These are phyloP conservation scores for Idaea straminata DNA, from an alignment of 2,888 invertebrate species.

Conservation along the genomic window DNA sequence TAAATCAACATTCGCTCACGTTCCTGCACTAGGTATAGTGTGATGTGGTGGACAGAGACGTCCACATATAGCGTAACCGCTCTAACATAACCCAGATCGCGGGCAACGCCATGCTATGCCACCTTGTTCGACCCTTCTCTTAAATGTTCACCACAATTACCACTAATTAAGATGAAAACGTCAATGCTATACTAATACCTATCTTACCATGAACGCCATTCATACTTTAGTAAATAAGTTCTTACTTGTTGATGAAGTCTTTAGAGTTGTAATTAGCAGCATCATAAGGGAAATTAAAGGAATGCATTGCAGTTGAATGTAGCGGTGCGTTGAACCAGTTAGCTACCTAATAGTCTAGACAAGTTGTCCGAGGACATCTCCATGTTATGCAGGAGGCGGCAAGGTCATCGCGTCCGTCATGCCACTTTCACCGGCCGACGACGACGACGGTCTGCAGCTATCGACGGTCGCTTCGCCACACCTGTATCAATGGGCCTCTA, in stretches of 20 bases:
- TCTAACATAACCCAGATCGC: slow-evolving; percentile 57
- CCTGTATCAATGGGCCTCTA: slow-evolving; percentile 1
- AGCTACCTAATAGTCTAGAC: slow-evolving; percentile 21
- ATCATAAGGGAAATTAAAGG: slow-evolving; percentile 19
- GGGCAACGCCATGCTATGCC: slow-evolving; percentile 46
- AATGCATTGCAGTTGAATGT: slow-evolving; percentile 12
- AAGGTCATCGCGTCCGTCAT: slow-evolving; percentile 56
- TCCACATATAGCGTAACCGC: slow-evolving; percentile 37
- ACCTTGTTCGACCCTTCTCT: slow-evolving; percentile 60
- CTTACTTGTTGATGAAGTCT: background rate
- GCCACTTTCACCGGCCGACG: slow-evolving; percentile 57
- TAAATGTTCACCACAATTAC: slow-evolving; percentile 42
- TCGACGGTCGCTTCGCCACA: background rate
- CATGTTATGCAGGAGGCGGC: slow-evolving; percentile 41
- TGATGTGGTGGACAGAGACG: slow-evolving; percentile 47
- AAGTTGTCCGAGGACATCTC: slow-evolving; percentile 30
- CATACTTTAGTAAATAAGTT: background rate
- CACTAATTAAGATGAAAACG: slow-evolving; percentile 39
- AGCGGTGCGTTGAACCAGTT: slow-evolving; percentile 16
- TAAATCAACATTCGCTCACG: slow-evolving; percentile 28
- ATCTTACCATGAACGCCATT: background rate
- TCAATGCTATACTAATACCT: slow-evolving; percentile 9
- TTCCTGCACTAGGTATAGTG: slow-evolving; percentile 25
- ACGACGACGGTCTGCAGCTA: slow-evolving; percentile 29
- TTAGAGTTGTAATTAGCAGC: background rate